Evolutionary conservation across 2,797 vertebrate genomes (phyloP).

Genomic region (Chrysocyon brachyurus): DNA sequence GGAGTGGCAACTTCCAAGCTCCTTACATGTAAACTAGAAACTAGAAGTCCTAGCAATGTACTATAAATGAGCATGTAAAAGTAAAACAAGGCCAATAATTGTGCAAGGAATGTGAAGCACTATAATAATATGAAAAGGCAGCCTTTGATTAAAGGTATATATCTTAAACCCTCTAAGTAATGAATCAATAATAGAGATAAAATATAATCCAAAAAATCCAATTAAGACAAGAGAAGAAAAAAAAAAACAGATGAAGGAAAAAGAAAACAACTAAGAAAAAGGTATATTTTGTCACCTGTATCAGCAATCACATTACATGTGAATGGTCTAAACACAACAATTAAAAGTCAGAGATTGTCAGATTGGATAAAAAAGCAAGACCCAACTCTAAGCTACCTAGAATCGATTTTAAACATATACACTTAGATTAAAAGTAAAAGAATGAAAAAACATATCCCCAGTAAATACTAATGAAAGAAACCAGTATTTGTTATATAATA

Average conservation of each 20-base stretch:
- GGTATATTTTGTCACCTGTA: not conserved
- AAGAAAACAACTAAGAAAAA: not conserved
- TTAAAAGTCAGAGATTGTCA: not conserved
- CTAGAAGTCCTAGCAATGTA: not conserved
- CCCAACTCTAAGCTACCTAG: not conserved
- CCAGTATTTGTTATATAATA: not conserved
- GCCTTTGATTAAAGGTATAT: not conserved
- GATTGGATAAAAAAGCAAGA: not conserved
- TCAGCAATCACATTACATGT: not conserved
- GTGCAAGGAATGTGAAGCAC: not conserved
- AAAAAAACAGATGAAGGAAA: not conserved
- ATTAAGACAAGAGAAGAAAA: not conserved
- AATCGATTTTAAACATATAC: not conserved
- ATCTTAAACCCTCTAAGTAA: not conserved
- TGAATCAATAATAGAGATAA: not conserved
- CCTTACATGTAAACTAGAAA: not conserved
- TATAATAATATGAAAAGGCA: not conserved
- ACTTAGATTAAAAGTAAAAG: not conserved
- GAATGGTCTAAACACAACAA: not conserved
- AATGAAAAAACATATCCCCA: not conserved
- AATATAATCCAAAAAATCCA: not conserved
- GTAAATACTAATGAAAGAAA: not conserved
- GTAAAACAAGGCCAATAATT: not conserved
- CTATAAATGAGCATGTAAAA: not conserved
- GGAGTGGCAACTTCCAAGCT: not conserved